These are phyloP conservation scores for Amphiduros pacificus DNA, from an alignment of 2,888 invertebrate species.

Conservation along the genomic window DNA sequence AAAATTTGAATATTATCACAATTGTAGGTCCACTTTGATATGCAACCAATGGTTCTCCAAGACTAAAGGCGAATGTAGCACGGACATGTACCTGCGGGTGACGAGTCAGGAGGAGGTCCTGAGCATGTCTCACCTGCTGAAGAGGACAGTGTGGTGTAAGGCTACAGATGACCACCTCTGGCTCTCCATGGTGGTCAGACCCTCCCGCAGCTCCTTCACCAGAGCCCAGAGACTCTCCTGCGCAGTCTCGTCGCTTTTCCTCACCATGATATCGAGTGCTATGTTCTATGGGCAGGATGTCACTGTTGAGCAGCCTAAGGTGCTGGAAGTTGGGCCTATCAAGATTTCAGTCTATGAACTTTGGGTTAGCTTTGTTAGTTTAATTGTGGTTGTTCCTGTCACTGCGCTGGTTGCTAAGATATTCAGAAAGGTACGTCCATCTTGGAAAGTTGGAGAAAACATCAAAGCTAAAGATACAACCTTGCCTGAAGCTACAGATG, in stretches of 20 bases:
- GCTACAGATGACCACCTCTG: slow-evolving; percentile 8
- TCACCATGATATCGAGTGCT: slow-evolving; percentile 2
- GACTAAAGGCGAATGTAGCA: too few species aligned
- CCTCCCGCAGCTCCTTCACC: neutral
- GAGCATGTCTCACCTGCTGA: too few species aligned
- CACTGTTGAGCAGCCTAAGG: neutral
- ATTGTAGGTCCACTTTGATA: neutral
- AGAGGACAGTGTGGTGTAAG: too few species aligned
- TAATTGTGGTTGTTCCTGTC: neutral
- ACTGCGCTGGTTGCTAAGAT: neutral
- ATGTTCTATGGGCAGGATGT: slow-evolving; percentile 7
- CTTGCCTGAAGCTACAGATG: too few species aligned
- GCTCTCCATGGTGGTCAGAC: slow-evolving; percentile 1
- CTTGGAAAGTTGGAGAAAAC: neutral
- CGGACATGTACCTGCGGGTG: too few species aligned
- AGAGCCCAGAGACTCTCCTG: slow-evolving; percentile 5
- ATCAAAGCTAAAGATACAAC: too few species aligned
- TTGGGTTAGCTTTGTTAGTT: slow-evolving; percentile 10
- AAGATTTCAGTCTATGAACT: slow-evolving; percentile 2
- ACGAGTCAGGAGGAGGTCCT: too few species aligned
- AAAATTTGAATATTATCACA: too few species aligned
- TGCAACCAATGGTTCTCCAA: neutral
- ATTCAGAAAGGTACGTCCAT: neutral
- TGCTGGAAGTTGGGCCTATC: neutral
- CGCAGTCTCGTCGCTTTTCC: slow-evolving; percentile 4